Percentiles rank a stretch among this genome's conserved stretches.
Evolutionary conservation across 2,797 vertebrate species (phyloP).

Genomic region (Eidolon dupreanum): DNA sequence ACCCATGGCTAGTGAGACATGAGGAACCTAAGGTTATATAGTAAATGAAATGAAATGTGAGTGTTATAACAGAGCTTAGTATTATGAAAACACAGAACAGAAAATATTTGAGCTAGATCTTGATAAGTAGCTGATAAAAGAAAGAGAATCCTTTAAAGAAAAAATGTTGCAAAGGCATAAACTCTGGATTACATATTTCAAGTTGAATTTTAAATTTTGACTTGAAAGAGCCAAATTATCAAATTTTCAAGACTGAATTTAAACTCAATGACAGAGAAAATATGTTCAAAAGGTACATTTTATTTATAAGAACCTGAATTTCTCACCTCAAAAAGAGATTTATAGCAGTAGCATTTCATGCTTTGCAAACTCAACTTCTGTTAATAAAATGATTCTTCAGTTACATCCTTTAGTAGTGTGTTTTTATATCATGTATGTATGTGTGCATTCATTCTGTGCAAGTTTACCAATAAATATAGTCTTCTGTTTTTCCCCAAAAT

Average conservation of each 20-base stretch:
- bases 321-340: neutral
- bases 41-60: neutral
- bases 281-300: neutral
- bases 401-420: neutral
- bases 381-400: neutral
- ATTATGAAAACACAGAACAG: neutral
- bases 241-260: neutral
- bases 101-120: slow-evolving; percentile 33
- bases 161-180: neutral
- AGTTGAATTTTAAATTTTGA: neutral
- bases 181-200: neutral
- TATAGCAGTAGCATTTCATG: neutral
- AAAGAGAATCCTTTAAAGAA: neutral
- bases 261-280: neutral
- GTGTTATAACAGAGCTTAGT: neutral
- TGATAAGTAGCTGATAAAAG: slow-evolving; percentile 42
- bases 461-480: neutral
- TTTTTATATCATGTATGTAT: neutral
- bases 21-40: neutral
- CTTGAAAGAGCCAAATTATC: neutral
- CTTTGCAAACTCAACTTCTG: neutral
- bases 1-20: neutral
- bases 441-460: neutral
- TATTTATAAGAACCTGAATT: neutral
- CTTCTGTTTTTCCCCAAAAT: neutral